phyloP scores from a whole-genome alignment of 2,113 vertebrate species.

The Macquaria australasica region DNA sequence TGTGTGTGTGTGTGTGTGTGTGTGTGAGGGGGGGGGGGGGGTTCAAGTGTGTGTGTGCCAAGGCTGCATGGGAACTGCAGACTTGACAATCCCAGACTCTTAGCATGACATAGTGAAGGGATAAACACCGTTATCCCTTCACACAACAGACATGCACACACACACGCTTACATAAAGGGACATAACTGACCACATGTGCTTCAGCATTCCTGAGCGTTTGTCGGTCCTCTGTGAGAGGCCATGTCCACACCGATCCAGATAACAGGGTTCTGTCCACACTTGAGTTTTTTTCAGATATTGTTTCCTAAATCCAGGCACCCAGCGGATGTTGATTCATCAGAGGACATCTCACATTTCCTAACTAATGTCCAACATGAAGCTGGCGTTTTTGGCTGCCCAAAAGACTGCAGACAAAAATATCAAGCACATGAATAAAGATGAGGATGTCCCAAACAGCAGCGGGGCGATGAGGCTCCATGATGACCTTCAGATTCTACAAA shows the following conservation, averaged over 20 bases:
- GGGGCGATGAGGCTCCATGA: background rate
- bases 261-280: background rate
- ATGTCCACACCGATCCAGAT: background rate
- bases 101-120: conserved; percentile 20
- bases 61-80: conserved; percentile 63
- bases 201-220: background rate
- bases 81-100: conserved; percentile 59
- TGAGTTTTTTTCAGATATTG: background rate
- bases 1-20: conserved; percentile 22
- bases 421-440: background rate
- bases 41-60: background rate
- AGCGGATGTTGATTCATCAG: background rate
- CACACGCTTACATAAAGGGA: background rate
- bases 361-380: background rate
- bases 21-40: too few relatives aligned
- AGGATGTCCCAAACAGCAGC: background rate
- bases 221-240: background rate
- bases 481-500: too few relatives aligned
- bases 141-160: conserved; percentile 1
- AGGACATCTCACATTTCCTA: background rate
- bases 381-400: background rate
- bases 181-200: conserved; percentile 18
- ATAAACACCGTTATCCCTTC: conserved; percentile 7
- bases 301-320: background rate
- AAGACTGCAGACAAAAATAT: background rate